phyloP scores from a whole-genome alignment of 2,797 vertebrate genomes.

The Florisuga fusca region DNA sequence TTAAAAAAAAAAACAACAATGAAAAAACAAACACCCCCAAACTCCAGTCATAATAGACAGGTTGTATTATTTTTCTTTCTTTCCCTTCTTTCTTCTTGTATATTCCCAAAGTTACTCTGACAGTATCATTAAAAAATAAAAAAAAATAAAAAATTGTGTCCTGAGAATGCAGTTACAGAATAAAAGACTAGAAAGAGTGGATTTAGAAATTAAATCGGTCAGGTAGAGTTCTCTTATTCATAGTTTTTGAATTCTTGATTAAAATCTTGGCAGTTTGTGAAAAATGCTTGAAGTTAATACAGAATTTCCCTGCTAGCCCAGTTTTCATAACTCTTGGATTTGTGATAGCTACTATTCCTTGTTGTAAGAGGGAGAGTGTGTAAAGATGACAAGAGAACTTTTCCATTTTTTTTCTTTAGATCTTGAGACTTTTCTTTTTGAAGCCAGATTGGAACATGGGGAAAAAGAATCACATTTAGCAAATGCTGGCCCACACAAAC shows the following conservation, averaged over 20 bases:
- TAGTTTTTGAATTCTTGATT: not conserved
- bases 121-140: not conserved
- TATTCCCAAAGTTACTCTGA: not conserved
- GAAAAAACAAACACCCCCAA: rapidly evolving
- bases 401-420: not conserved
- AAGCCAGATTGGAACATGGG: not conserved
- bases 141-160: not conserved
- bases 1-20: not conserved
- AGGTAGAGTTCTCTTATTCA: not conserved
- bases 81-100: not conserved
- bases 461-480: not conserved
- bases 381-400: not conserved
- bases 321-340: not conserved
- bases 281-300: not conserved
- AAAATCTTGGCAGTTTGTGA: not conserved
- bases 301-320: not conserved
- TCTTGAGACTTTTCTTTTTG: not conserved
- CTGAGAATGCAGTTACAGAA: not conserved
- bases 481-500: not conserved
- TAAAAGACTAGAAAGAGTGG: not conserved
- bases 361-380: not conserved
- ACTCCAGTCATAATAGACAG: not conserved
- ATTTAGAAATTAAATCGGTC: not conserved
- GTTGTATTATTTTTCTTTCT: not conserved
- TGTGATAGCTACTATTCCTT: not conserved